Base-by-base conservation (phyloP, 2,113 vertebrate genomes). In the Nothoprocta perdicaria region DNA sequence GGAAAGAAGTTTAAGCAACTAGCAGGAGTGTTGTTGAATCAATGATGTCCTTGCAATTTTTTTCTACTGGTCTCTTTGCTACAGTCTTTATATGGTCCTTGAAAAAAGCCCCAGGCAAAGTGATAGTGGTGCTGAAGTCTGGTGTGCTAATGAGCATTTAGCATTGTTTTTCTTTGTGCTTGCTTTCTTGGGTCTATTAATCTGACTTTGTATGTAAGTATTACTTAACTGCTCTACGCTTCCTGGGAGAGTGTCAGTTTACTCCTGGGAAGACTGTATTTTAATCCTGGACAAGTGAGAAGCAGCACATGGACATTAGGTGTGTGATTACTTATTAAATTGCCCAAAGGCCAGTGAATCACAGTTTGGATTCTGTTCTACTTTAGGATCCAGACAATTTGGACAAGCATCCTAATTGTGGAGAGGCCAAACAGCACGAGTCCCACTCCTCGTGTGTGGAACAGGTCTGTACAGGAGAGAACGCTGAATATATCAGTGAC, bases 21-120 rank as follows among this genome's bases (percentile, higher is more conserved):
- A 78, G n/a, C 63, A 31, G 68, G n/a, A 68, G 19, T 22, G 66
- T 62, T 91, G 79, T 91, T 74, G 88, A 88, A 92, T 92, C 93
- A 53, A 4, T 78, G 71, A 71, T 45, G 76, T 58, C 89, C 71
- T 89, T 88, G 87, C 76, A 68, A 62, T 40, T 93, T 71, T 38
- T 94, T 92, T 7, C 26, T 27, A 2, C 21, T 50, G 19, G 19
- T 77, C 14, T 43, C 1, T 65, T 53, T 72, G 72, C 18, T 45
- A 19, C 80, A 67, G 72, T 38, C 35, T 38, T 38, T 38, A 38
- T 18, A 9, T 0, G 22, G 57, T 9, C 12, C 14, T 68, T 35
- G 71, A 55, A 48, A 60, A 24, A 26, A 80, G 77, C 80, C 67
- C 0, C 5, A 22, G 89, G 88, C 79, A 40, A 50, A 78, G 53